These are phyloP conservation scores for Malaclemys terrapin DNA, from an alignment of 2,113 vertebrate genomes.

Conservation along the genomic window DNA sequence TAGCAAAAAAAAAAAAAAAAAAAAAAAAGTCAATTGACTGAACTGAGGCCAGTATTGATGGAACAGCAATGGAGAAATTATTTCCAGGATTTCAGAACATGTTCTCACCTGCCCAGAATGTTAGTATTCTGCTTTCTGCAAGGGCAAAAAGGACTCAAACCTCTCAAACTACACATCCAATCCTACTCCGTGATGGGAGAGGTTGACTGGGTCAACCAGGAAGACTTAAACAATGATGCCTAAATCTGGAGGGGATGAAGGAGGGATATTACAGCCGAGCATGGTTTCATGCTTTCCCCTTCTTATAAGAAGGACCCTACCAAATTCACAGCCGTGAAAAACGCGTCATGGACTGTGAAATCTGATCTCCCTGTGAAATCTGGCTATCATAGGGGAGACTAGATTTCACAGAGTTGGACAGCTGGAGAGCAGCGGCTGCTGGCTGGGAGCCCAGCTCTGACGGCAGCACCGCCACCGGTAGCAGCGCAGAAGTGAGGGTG, in stretches of 20 bases:
- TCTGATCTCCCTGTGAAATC: too few species aligned
- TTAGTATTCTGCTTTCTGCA: neutral
- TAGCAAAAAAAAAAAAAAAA: neutral
- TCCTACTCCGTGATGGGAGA: neutral
- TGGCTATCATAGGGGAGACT: too few species aligned
- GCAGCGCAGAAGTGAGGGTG: too few species aligned
- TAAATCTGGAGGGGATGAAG: fast-evolving
- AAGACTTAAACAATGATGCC: fast-evolving
- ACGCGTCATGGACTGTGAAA: too few species aligned
- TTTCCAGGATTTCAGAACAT: neutral
- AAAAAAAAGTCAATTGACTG: neutral
- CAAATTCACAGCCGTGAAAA: too few species aligned
- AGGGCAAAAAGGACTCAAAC: too few species aligned
- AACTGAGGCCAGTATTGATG: slow-evolving; percentile 1
- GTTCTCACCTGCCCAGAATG: neutral
- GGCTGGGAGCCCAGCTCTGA: neutral
- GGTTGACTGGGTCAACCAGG: fast-evolving
- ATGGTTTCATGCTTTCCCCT: fast-evolving
- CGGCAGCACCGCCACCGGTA: neutral
- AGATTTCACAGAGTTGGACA: too few species aligned
- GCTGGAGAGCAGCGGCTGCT: neutral
- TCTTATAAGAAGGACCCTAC: fast-evolving
- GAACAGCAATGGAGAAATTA: neutral
- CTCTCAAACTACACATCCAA: neutral
- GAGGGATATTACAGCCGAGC: fast-evolving